Base-by-base conservation (phyloP, 64 coral and sea anemone genomes). In the Stichodactyla helianthus region DNA sequence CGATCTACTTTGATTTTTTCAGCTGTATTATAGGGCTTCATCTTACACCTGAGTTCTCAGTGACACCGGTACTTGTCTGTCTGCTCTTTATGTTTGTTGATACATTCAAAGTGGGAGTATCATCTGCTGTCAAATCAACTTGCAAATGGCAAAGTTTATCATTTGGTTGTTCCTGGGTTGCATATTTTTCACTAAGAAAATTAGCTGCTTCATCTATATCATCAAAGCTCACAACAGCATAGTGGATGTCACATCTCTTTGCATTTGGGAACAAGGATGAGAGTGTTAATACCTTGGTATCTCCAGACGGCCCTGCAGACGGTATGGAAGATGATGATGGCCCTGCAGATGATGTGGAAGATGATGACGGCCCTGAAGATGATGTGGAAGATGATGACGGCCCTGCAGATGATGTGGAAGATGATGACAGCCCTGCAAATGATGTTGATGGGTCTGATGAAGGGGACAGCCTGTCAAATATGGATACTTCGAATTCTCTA, bases 1-100 rank as follows among this genome's bases (percentile, higher is more conserved):
- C 31, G 50, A 65, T 91, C 83, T 17, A 90, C 53, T 59, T 90
- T 79, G 25, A 91, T 53, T 51, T 86, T 79, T 57, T 86, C 82
- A 61, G 53, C 53, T 60, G 54, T 77, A 70, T 56, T 59, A 28
- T 84, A 79, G 16, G 89, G 89, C 31, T 90, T 84, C 68, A 91
- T 79, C 16, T 55, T 77, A 6, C 54, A 59, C 22, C 44, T 91
- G 15, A 91, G 62, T 61, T 50, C 16, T 63, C 60, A 7, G 7
- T 19, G 17, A 4, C 17, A 63, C 60, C 16, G 55, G 55, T 57
- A 57, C 55, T 7, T n/a, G n/a, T n/a, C 55, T 57, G 55, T 57
- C 55, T 57, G 55, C 13, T 57, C 55, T 57, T 6, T 57, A 13
- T 57, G 55, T 13, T 57, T 57, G 55, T 57, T 57, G 55, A 57